Base-by-base conservation (phyloP, 2,797 vertebrate species). In the Tokudaia tokunoshimensis region DNA sequence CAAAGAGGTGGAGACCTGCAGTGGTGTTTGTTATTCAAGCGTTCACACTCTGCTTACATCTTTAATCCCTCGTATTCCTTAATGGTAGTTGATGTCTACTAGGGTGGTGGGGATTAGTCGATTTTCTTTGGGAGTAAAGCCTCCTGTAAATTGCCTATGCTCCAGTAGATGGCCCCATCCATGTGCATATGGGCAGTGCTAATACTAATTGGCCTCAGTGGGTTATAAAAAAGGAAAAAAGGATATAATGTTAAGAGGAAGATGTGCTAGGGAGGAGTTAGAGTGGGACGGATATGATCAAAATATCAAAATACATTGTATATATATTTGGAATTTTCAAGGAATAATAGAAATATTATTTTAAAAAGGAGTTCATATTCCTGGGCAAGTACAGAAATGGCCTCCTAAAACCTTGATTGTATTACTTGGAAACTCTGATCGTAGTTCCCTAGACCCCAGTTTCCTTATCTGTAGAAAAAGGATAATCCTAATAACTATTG, bases 381-480 rank as follows among this genome's bases (percentile, higher is more conserved):
- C 87, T 75, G 17, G 10, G 8, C 65, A 19, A 50, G 83, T 84
- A 70, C 50, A 75, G 52, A 81, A 29, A 31, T 70, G 70, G 31
- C 44, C 26, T 90, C 97, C 93, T 19, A 4, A 96, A 87, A 78
- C 47, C 41, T 70, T 70, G 26, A 22, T 80, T 93, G 52, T 92
- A 37, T 65, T 96, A 6, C 26, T 89, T 85, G n/a, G 80, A 81
- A 92, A 84, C 20, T 91, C 55, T 87, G 74, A 61, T 81, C 1
- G 57, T 87, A 34, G 76, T 78, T 91, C 94, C 34, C 75, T 85
- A 20, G 50, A 24, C 29, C 6, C 88, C 29, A 41, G 57, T 91
- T 93, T 96, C 20, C 7, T 91, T 47, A 57, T 78, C 92, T 90
- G 47, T 78, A 91, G 91, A 92, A 50, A 57, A 61, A 57, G 31